Conservation (phyloP, 2,888 invertebrate genomes). For the Ochropleura leucogaster region DNA sequence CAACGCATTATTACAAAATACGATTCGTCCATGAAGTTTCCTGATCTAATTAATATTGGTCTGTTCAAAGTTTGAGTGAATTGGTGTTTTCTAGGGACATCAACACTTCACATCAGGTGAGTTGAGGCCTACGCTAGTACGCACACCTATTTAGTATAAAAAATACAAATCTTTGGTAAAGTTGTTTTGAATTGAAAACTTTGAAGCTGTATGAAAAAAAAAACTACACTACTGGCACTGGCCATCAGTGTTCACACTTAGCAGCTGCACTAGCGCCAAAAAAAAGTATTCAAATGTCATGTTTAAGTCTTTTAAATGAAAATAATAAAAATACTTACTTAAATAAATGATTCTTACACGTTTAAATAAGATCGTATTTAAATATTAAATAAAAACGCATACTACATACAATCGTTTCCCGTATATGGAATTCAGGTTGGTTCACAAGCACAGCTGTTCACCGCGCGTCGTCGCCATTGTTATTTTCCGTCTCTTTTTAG, state of each 20-base stretch:
- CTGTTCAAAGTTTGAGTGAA: no score
- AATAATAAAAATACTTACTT: background rate
- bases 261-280: constrained; percentile 5
- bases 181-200: background rate
- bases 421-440: constrained; percentile 23
- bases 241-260: constrained; percentile 20
- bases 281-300: constrained; percentile 1
- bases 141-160: no score
- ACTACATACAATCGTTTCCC: background rate
- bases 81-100: no score
- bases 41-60: no score
- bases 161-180: background rate
- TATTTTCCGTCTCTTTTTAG: constrained; percentile 80
- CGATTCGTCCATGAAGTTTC: no score
- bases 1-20: no score
- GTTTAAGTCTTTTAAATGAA: background rate
- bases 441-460: constrained; percentile 82
- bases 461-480: constrained; percentile 84
- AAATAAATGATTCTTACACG: background rate
- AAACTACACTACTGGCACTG: constrained; percentile 9
- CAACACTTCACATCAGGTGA: no score
- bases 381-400: background rate
- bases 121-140: no score
- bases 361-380: background rate
- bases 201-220: background rate